These are phyloP conservation scores for Platerodrilus igneus DNA, from an alignment of 2,888 invertebrate species.

Conservation along the genomic window DNA sequence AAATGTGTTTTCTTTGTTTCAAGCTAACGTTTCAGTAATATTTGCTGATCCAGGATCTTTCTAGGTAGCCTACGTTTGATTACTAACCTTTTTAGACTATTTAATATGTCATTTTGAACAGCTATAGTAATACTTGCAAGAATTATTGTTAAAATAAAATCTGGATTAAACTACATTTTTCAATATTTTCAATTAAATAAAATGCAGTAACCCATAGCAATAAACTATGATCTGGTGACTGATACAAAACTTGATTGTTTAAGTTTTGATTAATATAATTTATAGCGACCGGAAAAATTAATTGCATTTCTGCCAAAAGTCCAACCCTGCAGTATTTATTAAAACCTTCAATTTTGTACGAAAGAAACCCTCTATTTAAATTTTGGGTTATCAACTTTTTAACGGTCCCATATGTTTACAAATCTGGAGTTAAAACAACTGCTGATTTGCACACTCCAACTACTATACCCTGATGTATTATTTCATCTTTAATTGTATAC, in stretches of 20 bases:
- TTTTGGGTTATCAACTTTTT: constrained; percentile 57
- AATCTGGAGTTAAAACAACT: constrained; percentile 58
- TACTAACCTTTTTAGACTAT: no score
- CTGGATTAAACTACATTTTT: constrained; percentile 59
- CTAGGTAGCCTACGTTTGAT: no score
- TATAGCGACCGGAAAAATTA: constrained; percentile 50
- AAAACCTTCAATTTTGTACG: constrained; percentile 58
- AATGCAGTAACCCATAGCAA: constrained; percentile 72
- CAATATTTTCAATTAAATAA: constrained; percentile 68
- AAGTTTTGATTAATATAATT: no score
- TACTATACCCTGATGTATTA: constrained; percentile 66
- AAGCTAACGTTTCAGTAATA: no score
- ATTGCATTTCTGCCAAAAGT: constrained; percentile 50
- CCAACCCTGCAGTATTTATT: constrained; percentile 62
- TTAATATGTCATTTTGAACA: constrained; percentile 46
- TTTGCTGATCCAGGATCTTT: no score
- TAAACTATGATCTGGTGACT: constrained; percentile 60
- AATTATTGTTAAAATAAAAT: constrained; percentile 55
- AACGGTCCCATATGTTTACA: constrained; percentile 57
- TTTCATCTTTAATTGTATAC: constrained; percentile 71
- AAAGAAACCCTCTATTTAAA: constrained; percentile 58
- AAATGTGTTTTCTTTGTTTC: no score
- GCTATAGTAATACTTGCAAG: constrained; percentile 54
- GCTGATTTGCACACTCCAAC: constrained; percentile 65
- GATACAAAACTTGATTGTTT: constrained; percentile 37